Conservation (phyloP, 2,797 vertebrate genomes). For the Taeniopygia guttata region DNA sequence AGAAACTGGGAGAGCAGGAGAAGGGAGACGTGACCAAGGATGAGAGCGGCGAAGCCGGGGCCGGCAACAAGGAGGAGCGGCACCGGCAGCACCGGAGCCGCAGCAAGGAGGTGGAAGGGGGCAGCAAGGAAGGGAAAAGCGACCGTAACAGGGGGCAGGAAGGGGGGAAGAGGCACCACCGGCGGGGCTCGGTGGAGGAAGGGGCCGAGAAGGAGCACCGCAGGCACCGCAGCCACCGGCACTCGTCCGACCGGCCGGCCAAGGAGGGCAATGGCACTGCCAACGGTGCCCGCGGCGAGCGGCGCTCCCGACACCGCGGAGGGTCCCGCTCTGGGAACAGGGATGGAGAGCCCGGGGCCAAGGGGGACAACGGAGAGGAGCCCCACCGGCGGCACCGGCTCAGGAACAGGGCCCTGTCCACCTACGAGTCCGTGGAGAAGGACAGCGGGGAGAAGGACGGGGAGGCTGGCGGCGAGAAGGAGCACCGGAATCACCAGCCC, state of each 20-base stretch:
- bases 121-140: constrained; percentile 70
- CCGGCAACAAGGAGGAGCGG: constrained; percentile 73
- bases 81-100: constrained; percentile 83
- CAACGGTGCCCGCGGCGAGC: constrained; percentile 74
- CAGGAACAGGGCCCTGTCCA: constrained; percentile 75
- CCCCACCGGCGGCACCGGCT: constrained; percentile 76
- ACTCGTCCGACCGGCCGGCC: constrained; percentile 65
- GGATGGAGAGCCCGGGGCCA: constrained; percentile 71
- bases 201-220: constrained; percentile 71
- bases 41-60: constrained; percentile 68
- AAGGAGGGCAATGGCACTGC: constrained; percentile 81
- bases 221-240: constrained; percentile 75
- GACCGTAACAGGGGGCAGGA: constrained; percentile 80
- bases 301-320: constrained; percentile 81
- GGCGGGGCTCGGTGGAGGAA: constrained; percentile 78
- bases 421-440: constrained; percentile 76
- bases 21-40: constrained; percentile 37
- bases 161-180: constrained; percentile 74
- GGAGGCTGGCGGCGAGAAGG: constrained; percentile 50
- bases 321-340: constrained; percentile 74
- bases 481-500: constrained; percentile 77
- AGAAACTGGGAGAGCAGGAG: constrained; percentile 72
- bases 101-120: constrained; percentile 81
- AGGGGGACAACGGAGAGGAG: constrained; percentile 78
- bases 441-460: constrained; percentile 73